Percentiles rank a stretch among this genome's conserved stretches.
These are phyloP conservation scores for Hassar affinis DNA, from an alignment of 2,113 vertebrate genomes.

Conservation along the genomic window DNA sequence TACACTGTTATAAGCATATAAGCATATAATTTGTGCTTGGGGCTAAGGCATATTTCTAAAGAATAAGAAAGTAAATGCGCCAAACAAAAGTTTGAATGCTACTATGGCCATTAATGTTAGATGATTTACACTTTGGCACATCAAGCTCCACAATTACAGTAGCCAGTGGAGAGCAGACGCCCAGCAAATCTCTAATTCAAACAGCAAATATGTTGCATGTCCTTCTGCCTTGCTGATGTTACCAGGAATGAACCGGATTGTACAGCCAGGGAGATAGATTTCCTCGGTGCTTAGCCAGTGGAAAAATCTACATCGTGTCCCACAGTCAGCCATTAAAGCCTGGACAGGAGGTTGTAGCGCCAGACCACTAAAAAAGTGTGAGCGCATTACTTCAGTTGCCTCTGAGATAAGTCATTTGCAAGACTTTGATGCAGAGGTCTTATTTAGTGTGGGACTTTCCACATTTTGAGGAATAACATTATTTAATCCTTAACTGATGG, in stretches of 20 bases:
- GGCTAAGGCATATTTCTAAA: not conserved
- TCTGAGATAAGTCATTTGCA: conserved; percentile 7
- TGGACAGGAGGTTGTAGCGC: conserved; percentile 12
- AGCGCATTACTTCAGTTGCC: not conserved
- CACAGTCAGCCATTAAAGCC: conserved; percentile 26
- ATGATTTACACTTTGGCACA: conserved; percentile 61
- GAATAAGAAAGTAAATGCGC: not conserved
- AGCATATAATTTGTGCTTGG: not conserved
- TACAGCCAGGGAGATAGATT: conserved; percentile 56
- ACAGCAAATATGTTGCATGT: conserved; percentile 27
- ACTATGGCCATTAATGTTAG: not conserved
- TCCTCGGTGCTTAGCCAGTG: conserved; percentile 59
- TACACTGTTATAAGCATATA: not conserved
- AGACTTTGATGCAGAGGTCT: not conserved
- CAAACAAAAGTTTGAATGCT: not conserved
- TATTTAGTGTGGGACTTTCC: not conserved
- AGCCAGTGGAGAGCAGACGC: conserved; percentile 61
- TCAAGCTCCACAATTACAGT: conserved; percentile 70
- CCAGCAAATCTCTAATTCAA: conserved; percentile 23
- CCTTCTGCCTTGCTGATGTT: conserved; percentile 30
- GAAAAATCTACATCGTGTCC: conserved; percentile 59
- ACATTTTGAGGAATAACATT: not conserved
- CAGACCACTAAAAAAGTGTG: conserved; percentile 13
- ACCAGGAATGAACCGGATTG: conserved; percentile 43
- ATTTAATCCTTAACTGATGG: not conserved